Evolutionary conservation across 2,113 vertebrate genomes (phyloP).

Genomic region (Stegostoma tigrinum): DNA sequence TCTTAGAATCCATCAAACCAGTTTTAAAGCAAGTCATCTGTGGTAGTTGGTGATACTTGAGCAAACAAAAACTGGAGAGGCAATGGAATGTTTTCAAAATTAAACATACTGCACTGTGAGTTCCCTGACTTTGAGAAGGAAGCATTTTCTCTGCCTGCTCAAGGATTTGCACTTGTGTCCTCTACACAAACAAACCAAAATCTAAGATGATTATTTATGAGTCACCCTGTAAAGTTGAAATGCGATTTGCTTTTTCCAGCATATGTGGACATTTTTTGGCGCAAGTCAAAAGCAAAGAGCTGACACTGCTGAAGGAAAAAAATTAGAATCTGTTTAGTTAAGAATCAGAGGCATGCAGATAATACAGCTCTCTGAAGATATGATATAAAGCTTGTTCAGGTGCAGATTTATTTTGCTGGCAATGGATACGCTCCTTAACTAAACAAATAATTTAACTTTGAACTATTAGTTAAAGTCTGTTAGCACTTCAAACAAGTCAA

Average conservation of each 20-base stretch:
- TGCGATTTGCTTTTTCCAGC: conserved; percentile 25
- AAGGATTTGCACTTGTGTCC: conserved; percentile 14
- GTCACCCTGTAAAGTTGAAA: not conserved
- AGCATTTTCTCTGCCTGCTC: not conserved
- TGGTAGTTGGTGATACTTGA: not conserved
- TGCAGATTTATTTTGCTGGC: conserved; percentile 62
- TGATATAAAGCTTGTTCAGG: conserved; percentile 57
- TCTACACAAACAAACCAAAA: not conserved
- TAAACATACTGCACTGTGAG: not conserved
- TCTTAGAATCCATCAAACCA: not conserved
- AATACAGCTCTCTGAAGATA: conserved; percentile 54
- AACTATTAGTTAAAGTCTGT: conserved; percentile 52
- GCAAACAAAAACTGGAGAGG: not conserved
- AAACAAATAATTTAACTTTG: conserved; percentile 55
- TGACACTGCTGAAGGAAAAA: conserved; percentile 31
- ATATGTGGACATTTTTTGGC: conserved; percentile 19
- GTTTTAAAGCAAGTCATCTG: not conserved
- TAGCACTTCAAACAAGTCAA: conserved; percentile 55
- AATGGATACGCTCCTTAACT: conserved; percentile 51
- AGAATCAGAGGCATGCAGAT: conserved; percentile 44
- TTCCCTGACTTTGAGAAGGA: not conserved
- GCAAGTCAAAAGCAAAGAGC: conserved; percentile 33
- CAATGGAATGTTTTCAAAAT: not conserved
- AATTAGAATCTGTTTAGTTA: conserved; percentile 38
- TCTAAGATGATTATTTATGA: conserved; percentile 14